Percentiles rank a stretch among this genome's conserved stretches.
Conservation (phyloP, 2,797 vertebrate genomes). For the Potorous gilbertii region DNA sequence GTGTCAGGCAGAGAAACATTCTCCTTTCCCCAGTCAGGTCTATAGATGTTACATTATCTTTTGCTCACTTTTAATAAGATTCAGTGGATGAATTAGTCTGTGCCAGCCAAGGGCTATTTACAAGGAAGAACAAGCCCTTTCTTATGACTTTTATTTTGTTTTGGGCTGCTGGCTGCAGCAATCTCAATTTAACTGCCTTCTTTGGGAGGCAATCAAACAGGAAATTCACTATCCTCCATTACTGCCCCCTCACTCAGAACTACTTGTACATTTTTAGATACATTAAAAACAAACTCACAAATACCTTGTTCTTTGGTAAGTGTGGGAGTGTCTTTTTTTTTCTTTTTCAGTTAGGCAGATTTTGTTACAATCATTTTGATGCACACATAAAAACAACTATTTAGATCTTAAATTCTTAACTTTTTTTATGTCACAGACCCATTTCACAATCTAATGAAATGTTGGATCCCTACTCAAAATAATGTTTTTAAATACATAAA, state of each 20-base stretch:
- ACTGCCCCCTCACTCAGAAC: constrained; percentile 8
- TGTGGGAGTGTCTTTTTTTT: not conserved
- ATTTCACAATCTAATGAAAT: not conserved
- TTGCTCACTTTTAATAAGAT: not conserved
- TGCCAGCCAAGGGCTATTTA: not conserved
- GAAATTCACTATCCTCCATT: constrained; percentile 11
- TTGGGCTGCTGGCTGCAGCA: not conserved
- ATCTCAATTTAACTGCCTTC: not conserved
- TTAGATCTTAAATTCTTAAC: not conserved
- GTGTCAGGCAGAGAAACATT: not conserved
- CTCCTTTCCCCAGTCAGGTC: not conserved
- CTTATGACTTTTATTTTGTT: constrained; percentile 50
- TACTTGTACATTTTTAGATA: constrained; percentile 14
- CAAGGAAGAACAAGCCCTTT: not conserved
- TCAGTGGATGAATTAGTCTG: not conserved
- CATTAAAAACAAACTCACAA: constrained; percentile 13
- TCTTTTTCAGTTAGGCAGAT: not conserved
- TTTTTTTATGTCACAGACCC: not conserved
- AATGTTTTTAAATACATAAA: not conserved
- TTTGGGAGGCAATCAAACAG: constrained; percentile 34
- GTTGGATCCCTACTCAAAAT: not conserved
- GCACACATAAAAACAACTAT: constrained; percentile 30
- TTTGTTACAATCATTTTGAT: not conserved
- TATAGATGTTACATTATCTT: not conserved
- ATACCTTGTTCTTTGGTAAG: constrained; percentile 17